Percentiles rank a stretch among this genome's conserved stretches.
phyloP scores from a whole-genome alignment of 2,113 vertebrate species.

The Sardina pilchardus region DNA sequence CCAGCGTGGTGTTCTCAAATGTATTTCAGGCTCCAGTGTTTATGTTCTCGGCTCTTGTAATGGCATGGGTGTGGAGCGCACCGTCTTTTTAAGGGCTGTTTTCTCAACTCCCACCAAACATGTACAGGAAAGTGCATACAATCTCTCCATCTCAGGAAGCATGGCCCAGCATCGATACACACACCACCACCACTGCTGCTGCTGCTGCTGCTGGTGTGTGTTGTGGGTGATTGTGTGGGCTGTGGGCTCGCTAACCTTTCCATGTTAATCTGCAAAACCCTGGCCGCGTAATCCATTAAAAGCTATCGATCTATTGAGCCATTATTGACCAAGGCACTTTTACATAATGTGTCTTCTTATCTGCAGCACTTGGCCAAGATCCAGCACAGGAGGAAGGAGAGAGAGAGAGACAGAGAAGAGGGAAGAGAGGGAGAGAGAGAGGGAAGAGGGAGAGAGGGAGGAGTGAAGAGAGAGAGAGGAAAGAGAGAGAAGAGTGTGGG shows the following conservation, averaged over 20 bases:
- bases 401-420: neutral
- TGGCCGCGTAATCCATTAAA: constrained; percentile 61
- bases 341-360: constrained; percentile 47
- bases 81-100: constrained; percentile 40
- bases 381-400: neutral
- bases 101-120: constrained; percentile 29
- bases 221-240: constrained; percentile 42
- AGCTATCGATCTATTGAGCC: constrained; percentile 57
- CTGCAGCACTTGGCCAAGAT: neutral
- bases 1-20: constrained; percentile 29
- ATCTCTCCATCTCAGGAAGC: neutral
- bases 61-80: constrained; percentile 11
- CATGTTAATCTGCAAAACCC: constrained; percentile 50
- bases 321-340: constrained; percentile 48
- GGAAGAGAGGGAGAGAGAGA: neutral
- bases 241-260: constrained; percentile 41
- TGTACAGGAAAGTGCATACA: neutral
- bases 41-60: neutral
- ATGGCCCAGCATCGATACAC: neutral
- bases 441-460: neutral
- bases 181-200: too few relatives aligned
- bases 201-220: neutral
- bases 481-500: neutral
- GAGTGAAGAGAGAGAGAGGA: neutral
- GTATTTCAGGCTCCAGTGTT: constrained; percentile 4